Evolutionary conservation across 2,888 invertebrate genomes (phyloP).

Genomic region (Ornithoptera alexandrae): DNA sequence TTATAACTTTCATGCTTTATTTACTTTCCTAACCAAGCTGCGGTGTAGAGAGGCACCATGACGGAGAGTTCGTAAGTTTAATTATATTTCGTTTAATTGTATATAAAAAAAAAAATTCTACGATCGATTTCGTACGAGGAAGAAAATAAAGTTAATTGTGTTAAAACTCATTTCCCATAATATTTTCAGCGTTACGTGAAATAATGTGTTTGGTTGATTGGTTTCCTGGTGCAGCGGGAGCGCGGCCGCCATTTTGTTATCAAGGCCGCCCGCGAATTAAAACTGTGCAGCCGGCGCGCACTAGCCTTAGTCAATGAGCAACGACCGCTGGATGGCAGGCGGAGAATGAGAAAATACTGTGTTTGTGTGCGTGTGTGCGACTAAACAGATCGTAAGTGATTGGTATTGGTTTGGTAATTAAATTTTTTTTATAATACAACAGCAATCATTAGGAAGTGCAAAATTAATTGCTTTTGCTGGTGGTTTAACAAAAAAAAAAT

Average conservation of each 20-base stretch:
- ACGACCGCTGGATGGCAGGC: conserved; percentile 13
- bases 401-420: neutral
- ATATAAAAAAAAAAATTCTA: no score
- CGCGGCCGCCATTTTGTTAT: conserved; percentile 25
- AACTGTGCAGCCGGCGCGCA: conserved; percentile 7
- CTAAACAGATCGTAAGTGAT: neutral
- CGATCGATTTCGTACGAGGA: conserved; percentile 4
- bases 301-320: conserved; percentile 21
- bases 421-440: no score
- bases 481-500: no score
- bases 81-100: no score
- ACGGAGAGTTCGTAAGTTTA: no score
- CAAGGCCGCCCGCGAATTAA: conserved; percentile 23
- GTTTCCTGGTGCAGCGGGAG: conserved; percentile 22
- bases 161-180: conserved; percentile 22
- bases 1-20: no score
- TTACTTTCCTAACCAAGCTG: no score
- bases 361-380: neutral
- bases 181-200: conserved; percentile 24
- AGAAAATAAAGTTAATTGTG: conserved; percentile 20
- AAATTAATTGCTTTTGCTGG: no score
- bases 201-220: conserved; percentile 14
- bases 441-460: no score
- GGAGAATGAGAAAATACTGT: conserved; percentile 11
- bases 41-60: no score